phyloP scores from a whole-genome alignment of 2,888 invertebrate species.

The Polyploca ridens region DNA sequence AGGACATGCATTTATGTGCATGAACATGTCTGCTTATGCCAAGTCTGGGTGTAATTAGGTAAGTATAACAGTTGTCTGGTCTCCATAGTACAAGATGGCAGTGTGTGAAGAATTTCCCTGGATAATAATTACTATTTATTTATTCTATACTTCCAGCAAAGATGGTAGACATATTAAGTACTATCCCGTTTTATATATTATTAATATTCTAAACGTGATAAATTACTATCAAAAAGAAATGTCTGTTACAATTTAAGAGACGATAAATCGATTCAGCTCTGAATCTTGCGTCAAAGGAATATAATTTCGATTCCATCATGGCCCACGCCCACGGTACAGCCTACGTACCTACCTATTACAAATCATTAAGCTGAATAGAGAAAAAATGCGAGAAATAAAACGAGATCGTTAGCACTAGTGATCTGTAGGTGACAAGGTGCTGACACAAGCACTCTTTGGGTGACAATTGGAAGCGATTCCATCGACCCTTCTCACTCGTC shows the following conservation, averaged over 20 bases:
- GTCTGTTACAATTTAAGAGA: background rate
- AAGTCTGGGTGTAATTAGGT: no score
- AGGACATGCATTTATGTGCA: no score
- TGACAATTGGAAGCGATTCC: slow-evolving; percentile 43
- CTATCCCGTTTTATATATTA: no score
- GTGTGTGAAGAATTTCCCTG: no score
- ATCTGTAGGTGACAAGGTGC: slow-evolving; percentile 62
- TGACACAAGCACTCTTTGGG: slow-evolving; percentile 57
- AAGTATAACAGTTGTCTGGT: no score
- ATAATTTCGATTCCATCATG: slow-evolving; percentile 8
- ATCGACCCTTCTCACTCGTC: slow-evolving; percentile 59
- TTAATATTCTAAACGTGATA: no score
- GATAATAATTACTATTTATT: no score
- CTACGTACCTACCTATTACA: slow-evolving; percentile 3
- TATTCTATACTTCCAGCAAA: no score
- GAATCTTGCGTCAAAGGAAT: background rate
- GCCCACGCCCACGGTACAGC: background rate
- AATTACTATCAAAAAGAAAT: background rate
- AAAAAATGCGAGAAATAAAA: slow-evolving; percentile 35
- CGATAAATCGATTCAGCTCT: background rate
- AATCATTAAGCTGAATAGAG: slow-evolving; percentile 32
- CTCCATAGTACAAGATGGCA: no score
- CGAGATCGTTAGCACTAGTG: slow-evolving; percentile 53
- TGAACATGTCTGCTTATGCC: no score
- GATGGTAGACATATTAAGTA: no score